Base-by-base conservation (phyloP, 2,113 vertebrate species). In the Microcebus tavaratra region DNA sequence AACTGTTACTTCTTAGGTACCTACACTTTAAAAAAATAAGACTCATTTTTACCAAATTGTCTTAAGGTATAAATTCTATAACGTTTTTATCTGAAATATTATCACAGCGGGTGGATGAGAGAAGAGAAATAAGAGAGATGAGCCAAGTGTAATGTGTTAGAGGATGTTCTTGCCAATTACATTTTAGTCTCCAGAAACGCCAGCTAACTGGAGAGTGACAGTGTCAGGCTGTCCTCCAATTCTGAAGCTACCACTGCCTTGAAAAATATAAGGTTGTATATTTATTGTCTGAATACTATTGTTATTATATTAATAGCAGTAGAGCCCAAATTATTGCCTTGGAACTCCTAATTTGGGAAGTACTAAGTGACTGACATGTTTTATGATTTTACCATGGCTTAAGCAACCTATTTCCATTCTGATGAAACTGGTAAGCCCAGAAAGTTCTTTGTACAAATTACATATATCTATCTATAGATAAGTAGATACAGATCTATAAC, bases 1-100 rank as follows among this genome's bases (percentile, higher is more conserved):
- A 83, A 75, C 29, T 34, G 15, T 53, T 90, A 70, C 39, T 95
- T 85, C 57, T 91, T 81, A 88, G 31, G 34, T 68, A 80, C 5
- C 10, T n/a, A 91, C 85, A n/a, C 10, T 97, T 94, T 50, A 90
- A 92, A 73, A 73, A 91, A 92, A 53, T 73, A 55, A 90, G 29
- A 90, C 14, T n/a, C 34, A 45, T 57, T 82, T 95, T 82, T 75
- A 94, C 79, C 57, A 80, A 39, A 48, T 81, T 75, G 84, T 90
- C 48, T 45, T 68, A 80, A 79, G 20, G 75, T 80, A 82, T 63
- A 78, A 68, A 70, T 81, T 83, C 45, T 34, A 82, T 36, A 59
- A 18, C 72, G 91, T 88, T 95, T 78, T 78, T 70, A 65, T 75
- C 18, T 87, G 75, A 63, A 21, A 65, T 45, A 79, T 70, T 67